Conservation (phyloP, 2,888 invertebrate species). For the Mesochorus sp. region DNA sequence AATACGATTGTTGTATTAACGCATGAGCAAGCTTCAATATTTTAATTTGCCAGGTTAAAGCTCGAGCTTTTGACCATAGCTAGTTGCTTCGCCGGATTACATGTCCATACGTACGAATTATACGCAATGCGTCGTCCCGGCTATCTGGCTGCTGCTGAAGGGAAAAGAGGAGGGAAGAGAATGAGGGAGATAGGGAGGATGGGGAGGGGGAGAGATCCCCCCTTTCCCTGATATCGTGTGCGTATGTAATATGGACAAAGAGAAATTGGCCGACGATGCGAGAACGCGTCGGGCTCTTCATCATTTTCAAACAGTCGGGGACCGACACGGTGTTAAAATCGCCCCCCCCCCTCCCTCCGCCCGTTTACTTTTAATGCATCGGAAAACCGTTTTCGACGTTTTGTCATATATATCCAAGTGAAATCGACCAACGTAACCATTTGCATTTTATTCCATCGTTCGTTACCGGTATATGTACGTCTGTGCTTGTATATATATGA, state of each 20-base stretch:
- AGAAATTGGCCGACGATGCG: conserved; percentile 12
- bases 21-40: conserved; percentile 64
- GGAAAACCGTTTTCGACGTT: conserved; percentile 51
- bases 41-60: conserved; percentile 72
- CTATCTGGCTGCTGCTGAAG: conserved; percentile 21
- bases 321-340: conserved; percentile 50
- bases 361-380: conserved; percentile 54
- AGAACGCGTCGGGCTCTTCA: conserved; percentile 46
- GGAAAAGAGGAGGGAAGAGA: too few species aligned
- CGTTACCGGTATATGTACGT: too few species aligned
- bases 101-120: conserved; percentile 67
- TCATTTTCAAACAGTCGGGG: conserved; percentile 63
- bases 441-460: conserved; percentile 41
- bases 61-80: conserved; percentile 63
- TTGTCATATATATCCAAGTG: conserved; percentile 45
- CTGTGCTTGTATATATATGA: neutral
- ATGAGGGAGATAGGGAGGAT: too few species aligned
- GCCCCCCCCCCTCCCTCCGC: too few species aligned
- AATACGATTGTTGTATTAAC: conserved; percentile 72
- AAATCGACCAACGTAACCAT: conserved; percentile 46
- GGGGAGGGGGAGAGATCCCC: conserved; percentile 13
- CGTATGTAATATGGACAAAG: conserved; percentile 1
- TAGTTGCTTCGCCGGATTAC: conserved; percentile 40
- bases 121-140: conserved; percentile 57
- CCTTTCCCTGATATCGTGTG: conserved; percentile 12